Evolutionary conservation across 30 jellyfish, hydroid and myxozoan species (phyloP).

Genomic region (Catostylus mosaicus): DNA sequence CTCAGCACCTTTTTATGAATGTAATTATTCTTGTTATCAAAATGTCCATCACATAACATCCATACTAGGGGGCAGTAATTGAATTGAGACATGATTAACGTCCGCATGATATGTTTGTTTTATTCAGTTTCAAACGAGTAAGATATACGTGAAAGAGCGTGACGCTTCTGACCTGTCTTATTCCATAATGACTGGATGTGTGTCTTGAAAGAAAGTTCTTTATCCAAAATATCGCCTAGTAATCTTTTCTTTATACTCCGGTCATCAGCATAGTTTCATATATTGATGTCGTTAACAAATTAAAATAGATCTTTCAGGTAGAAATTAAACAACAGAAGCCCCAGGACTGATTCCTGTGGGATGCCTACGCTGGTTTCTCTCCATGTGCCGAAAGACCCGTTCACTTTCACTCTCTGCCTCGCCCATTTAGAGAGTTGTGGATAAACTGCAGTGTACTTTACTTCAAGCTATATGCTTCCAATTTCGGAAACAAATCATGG

Average conservation of each 20-base stretch:
- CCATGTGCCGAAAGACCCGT: neutral
- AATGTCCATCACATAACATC: slow-evolving; percentile 22
- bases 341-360: neutral
- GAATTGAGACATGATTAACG: slow-evolving; percentile 16
- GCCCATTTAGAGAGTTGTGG: neutral
- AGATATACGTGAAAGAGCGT: slow-evolving; percentile 29
- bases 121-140: slow-evolving; percentile 11
- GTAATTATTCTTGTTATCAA: neutral
- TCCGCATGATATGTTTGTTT: slow-evolving; percentile 24
- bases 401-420: neutral
- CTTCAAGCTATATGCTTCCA: neutral
- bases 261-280: neutral
- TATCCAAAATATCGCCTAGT: no score
- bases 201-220: no score
- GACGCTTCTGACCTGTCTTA: slow-evolving; percentile 10
- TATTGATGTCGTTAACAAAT: no score
- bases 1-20: slow-evolving; percentile 2
- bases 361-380: neutral
- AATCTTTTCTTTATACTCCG: no score
- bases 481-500: neutral
- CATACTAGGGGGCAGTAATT: slow-evolving; percentile 17
- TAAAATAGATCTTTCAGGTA: no score
- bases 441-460: neutral
- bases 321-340: neutral
- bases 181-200: no score